Percentiles rank a stretch among this genome's conserved stretches.
phyloP scores from a whole-genome alignment of 2,888 invertebrate genomes.

The Hyles lineata region DNA sequence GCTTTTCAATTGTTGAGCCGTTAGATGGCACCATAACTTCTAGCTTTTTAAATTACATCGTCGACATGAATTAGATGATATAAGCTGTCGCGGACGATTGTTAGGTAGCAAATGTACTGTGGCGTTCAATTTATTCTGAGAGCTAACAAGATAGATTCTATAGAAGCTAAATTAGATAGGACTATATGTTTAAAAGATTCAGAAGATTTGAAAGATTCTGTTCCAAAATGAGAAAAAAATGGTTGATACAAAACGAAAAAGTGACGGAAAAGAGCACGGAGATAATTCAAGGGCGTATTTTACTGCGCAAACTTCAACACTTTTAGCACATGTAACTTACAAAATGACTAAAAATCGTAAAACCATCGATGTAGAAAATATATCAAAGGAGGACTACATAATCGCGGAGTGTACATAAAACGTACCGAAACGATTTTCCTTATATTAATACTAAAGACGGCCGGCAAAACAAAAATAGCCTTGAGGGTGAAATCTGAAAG shows the following conservation, averaged over 20 bases:
- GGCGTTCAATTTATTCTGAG: neutral
- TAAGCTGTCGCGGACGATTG: neutral
- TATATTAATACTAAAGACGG: slow-evolving; percentile 71
- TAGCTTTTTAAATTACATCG: slow-evolving; percentile 18
- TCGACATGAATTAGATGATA: slow-evolving; percentile 5
- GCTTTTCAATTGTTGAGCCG: slow-evolving; percentile 69
- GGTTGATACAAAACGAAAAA: neutral
- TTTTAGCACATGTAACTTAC: slow-evolving; percentile 25
- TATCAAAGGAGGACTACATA: slow-evolving; percentile 28
- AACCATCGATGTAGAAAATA: slow-evolving; percentile 27
- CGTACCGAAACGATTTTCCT: slow-evolving; percentile 49
- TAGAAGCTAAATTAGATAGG: neutral
- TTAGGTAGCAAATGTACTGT: neutral
- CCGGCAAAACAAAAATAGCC: slow-evolving; percentile 78
- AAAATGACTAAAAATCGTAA: slow-evolving; percentile 22
- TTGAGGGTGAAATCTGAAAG: slow-evolving; percentile 79
- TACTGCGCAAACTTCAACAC: slow-evolving; percentile 4
- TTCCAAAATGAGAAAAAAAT: neutral
- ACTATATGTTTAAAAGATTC: neutral
- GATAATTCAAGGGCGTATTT: slow-evolving; percentile 16
- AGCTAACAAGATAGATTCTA: neutral
- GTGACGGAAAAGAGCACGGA: neutral
- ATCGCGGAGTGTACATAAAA: slow-evolving; percentile 25
- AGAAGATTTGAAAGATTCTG: neutral
- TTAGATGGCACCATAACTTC: slow-evolving; percentile 37